Evolutionary conservation across 1,140 invertebrate genomes (phyloP).

Genomic region (Latrodectus geometricus): DNA sequence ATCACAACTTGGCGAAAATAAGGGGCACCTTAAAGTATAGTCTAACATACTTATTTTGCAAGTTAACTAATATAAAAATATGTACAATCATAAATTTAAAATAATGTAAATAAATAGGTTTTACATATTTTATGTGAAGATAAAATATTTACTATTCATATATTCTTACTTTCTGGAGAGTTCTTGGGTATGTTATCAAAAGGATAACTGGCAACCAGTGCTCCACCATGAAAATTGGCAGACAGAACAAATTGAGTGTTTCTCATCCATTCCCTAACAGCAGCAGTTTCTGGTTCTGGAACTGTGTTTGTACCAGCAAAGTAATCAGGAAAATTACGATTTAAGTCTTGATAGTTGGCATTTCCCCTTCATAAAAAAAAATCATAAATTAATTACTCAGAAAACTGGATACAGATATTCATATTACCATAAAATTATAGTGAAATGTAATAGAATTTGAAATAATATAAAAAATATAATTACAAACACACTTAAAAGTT

Average conservation of each 20-base stretch:
- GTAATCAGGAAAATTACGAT: conserved; percentile 71
- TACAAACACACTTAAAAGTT: no score
- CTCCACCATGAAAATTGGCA: conserved; percentile 74
- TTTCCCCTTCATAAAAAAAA: conserved; percentile 61
- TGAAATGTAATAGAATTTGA: no score
- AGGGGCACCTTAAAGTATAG: no score
- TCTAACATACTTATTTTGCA: no score
- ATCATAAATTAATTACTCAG: not conserved
- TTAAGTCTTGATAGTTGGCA: conserved; percentile 69
- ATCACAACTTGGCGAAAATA: no score
- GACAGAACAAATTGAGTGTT: conserved; percentile 72
- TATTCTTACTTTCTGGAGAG: conserved; percentile 30
- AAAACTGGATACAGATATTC: not conserved
- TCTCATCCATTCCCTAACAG: conserved; percentile 69
- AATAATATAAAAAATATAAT: no score
- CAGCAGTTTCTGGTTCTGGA: conserved; percentile 69
- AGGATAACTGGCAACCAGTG: conserved; percentile 73
- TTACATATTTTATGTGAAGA: no score
- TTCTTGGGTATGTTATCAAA: conserved; percentile 68
- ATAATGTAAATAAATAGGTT: no score
- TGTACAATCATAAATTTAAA: no score
- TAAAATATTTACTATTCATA: no score
- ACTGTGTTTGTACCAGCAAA: conserved; percentile 63
- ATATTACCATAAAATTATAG: not conserved
- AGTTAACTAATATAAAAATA: no score